These are phyloP conservation scores for Teleogryllus occipitalis DNA, from an alignment of 1,140 invertebrate genomes.

Conservation along the genomic window DNA sequence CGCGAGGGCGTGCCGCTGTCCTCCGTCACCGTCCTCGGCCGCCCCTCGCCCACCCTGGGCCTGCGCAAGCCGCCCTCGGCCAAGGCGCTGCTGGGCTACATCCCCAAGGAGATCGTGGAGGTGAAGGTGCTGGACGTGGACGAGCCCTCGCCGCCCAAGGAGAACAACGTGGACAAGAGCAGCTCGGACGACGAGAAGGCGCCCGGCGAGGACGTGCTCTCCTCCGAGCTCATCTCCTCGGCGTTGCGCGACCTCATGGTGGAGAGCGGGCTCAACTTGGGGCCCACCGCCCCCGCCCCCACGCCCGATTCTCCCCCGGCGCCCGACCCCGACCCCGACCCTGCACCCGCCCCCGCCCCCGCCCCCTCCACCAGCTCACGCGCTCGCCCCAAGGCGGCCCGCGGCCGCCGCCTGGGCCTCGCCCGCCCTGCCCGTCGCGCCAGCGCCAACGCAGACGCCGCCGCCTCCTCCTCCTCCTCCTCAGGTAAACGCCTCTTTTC, in stretches of 20 bases:
- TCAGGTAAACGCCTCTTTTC: too few relatives aligned
- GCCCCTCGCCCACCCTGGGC: background rate
- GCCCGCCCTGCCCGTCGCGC: too few relatives aligned
- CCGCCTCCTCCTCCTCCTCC: too few relatives aligned
- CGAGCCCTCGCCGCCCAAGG: background rate
- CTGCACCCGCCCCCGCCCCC: too few relatives aligned
- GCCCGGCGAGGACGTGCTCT: background rate
- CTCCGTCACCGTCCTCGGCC: background rate
- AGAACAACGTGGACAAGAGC: slow-evolving; percentile 13
- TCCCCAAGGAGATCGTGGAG: background rate
- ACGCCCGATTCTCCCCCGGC: too few relatives aligned
- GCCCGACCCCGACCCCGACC: background rate
- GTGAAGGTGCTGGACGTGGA: background rate
- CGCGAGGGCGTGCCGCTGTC: background rate
- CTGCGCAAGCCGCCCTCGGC: background rate
- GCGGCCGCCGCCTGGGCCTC: background rate
- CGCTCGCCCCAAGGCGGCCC: background rate
- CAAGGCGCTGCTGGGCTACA: background rate
- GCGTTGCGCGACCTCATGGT: slow-evolving; percentile 16
- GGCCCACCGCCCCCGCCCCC: background rate
- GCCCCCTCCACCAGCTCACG: background rate
- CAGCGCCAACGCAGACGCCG: too few relatives aligned
- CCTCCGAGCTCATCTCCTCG: slow-evolving; percentile 8
- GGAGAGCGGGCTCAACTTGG: background rate
- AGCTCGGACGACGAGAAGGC: slow-evolving; percentile 15